These are phyloP conservation scores for Hypercompe scribonia DNA, from an alignment of 2,888 invertebrate genomes.

Conservation along the genomic window DNA sequence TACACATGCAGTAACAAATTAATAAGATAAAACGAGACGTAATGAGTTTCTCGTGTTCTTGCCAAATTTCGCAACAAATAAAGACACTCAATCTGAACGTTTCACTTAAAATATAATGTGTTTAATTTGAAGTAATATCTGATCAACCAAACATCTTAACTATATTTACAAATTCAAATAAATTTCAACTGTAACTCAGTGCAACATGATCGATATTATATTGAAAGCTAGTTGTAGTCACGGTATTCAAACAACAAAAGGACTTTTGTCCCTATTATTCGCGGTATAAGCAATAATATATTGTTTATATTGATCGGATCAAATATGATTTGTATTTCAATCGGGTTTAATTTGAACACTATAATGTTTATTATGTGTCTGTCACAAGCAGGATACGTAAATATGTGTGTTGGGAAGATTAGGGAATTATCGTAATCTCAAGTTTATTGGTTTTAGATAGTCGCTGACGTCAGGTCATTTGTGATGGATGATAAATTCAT, in stretches of 20 bases:
- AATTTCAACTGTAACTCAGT: background rate
- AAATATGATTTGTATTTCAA: constrained; percentile 13
- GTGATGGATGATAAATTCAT: background rate
- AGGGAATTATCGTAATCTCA: constrained; percentile 1
- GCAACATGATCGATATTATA: background rate
- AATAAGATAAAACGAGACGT: constrained; percentile 6
- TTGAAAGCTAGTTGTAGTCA: background rate
- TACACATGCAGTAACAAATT: constrained; percentile 6
- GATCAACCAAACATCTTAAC: background rate
- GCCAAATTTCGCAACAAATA: constrained; percentile 2
- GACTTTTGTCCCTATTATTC: background rate
- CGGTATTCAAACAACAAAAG: background rate
- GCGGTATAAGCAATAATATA: constrained; percentile 8
- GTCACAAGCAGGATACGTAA: background rate
- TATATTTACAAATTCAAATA: background rate
- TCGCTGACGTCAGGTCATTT: background rate
- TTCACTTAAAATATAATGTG: background rate
- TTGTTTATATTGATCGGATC: constrained; percentile 13
- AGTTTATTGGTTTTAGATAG: background rate
- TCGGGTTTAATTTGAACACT: background rate
- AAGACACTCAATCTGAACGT: constrained; percentile 1
- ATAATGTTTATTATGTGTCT: constrained; percentile 1
- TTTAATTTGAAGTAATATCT: background rate
- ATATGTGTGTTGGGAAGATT: constrained; percentile 1
- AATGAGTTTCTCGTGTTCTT: constrained; percentile 1